phyloP scores from a whole-genome alignment of 2,888 invertebrate genomes.

The Plebejus argus region DNA sequence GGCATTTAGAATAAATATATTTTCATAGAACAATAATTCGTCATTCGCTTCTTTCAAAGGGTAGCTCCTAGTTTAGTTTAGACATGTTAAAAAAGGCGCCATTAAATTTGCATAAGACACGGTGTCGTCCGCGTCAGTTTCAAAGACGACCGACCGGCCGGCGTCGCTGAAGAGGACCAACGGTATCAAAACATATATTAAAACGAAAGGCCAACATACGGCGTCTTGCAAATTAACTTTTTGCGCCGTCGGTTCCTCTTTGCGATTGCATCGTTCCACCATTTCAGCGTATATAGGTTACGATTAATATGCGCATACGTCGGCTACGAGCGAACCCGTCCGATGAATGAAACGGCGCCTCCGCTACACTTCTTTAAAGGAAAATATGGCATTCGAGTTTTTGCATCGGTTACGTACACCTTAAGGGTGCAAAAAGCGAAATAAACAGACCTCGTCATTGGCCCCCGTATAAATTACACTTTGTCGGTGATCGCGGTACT shows the following conservation, averaged over 20 bases:
- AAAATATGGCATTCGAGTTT: conserved; percentile 8
- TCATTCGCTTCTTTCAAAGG: no score
- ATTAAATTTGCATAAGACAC: conserved; percentile 5
- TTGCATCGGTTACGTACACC: conserved; percentile 3
- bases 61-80: not conserved
- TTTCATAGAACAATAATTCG: no score
- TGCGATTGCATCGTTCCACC: conserved; percentile 12
- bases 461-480: conserved; percentile 8
- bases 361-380: conserved; percentile 4
- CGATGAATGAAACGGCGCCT: conserved; percentile 10
- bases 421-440: not conserved
- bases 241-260: not conserved
- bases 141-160: not conserved
- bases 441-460: not conserved
- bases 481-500: not conserved
- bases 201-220: not conserved
- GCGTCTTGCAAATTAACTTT: conserved; percentile 21
- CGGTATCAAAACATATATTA: not conserved
- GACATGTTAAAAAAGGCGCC: not conserved
- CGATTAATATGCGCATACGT: conserved; percentile 23
- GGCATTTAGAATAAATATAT: no score
- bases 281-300: conserved; percentile 15
- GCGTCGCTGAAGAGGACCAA: not conserved
- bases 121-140: not conserved
- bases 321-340: conserved; percentile 1